Conservation (phyloP, 1,140 invertebrate genomes). For the Saccostrea echinata region DNA sequence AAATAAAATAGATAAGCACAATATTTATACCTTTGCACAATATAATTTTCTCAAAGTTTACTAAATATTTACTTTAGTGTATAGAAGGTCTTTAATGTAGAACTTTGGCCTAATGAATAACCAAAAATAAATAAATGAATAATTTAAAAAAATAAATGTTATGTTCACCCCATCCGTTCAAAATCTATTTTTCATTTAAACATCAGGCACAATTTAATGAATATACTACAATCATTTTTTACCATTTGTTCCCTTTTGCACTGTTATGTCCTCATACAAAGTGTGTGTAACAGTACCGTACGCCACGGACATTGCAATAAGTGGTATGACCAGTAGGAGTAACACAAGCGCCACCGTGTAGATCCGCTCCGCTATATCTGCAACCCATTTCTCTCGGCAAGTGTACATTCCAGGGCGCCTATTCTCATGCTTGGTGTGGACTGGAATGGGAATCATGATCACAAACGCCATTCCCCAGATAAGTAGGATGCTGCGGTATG, state of each 20-base stretch:
- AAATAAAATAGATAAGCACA: too few relatives aligned
- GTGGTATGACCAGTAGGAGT: slow-evolving; percentile 86
- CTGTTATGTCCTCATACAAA: slow-evolving; percentile 65
- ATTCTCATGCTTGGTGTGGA: slow-evolving; percentile 84
- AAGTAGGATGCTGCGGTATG: slow-evolving; percentile 86
- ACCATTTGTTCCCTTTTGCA: neutral
- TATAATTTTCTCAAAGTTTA: too few relatives aligned
- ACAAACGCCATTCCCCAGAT: slow-evolving; percentile 71
- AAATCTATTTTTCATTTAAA: too few relatives aligned
- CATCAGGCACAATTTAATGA: too few relatives aligned
- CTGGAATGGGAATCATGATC: slow-evolving; percentile 85
- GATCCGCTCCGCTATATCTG: slow-evolving; percentile 81
- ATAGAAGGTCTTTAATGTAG: too few relatives aligned
- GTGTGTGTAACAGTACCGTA: slow-evolving; percentile 82
- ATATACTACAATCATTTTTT: neutral
- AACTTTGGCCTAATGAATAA: too few relatives aligned
- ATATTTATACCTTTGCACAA: too few relatives aligned
- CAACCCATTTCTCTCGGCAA: slow-evolving; percentile 76
- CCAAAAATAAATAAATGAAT: too few relatives aligned
- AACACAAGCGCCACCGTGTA: slow-evolving; percentile 89
- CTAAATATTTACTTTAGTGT: too few relatives aligned
- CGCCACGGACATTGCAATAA: slow-evolving; percentile 86
- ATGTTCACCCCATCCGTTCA: too few relatives aligned
- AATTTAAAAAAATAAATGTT: too few relatives aligned
- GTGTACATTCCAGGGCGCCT: slow-evolving; percentile 78